Base-by-base conservation (phyloP, 2,797 vertebrate species). In the Zenarchopterus dispar region DNA sequence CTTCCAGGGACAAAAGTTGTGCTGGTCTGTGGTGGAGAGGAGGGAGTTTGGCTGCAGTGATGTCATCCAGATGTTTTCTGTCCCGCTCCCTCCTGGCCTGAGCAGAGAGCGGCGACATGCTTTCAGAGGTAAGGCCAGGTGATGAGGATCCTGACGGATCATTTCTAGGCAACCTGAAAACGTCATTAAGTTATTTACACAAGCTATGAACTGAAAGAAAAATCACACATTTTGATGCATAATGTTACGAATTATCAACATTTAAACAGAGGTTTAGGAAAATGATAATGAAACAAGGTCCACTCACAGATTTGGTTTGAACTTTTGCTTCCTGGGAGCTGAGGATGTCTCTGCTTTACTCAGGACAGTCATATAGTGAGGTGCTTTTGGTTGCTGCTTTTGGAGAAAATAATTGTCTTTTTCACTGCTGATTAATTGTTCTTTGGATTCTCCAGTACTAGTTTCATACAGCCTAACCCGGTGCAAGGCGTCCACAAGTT, bases 61-160 rank as follows among this genome's bases (percentile, higher is more conserved):
- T 86, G 59, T 99, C 96, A 87, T 98, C 93, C 46, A 98, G 84
- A 70, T 97, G 97, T 80, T 96, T 95, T 80, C 86, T 94, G 63
- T 98, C 95, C 46, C 73, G 87, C 53, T 86, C 90, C 69, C 65
- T 85, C 71, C 91, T 92, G 51, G 93, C 94, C 60, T 94, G 93
- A 1, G 70, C 11, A 15, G 94, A 92, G 16, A 94, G 2, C 0
- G 86, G 90, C 3, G 86, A 87, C 6, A 36, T 76, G 22, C 52
- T 58, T 26, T 80, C 89, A 0, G 92, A 91, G 1, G 90, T 88
- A 0, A 43, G 86, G 54, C 84, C 73, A 16, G 85, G 76, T 6
- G 94, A 89, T 0, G 82, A 82, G 15, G 93, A 94, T 21, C 78
- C 87, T 2, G 46, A 76, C 0, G 89, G 84, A 49, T 83, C 72